Base-by-base conservation (phyloP, 1,140 invertebrate species). In the Drosophila subobscura region DNA sequence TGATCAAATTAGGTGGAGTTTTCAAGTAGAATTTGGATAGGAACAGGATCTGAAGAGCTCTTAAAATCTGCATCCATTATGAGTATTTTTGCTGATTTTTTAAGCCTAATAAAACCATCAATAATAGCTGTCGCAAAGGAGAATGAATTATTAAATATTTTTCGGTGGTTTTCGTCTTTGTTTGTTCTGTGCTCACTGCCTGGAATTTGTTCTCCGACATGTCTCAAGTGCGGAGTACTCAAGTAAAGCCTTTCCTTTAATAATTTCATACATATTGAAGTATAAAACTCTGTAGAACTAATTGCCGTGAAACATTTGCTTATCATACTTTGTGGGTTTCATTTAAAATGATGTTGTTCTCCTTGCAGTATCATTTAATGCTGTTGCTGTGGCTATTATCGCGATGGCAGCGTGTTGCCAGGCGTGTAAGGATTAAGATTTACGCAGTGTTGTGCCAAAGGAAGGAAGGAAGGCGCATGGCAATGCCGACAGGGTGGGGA, bases 401-500 rank as follows among this genome's bases (percentile, higher is more conserved):
- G 75, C 72, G 60, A 74, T 85, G 73, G 33, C 72, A 81, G 63
- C 56, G 75, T 78, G 75, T 79, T 79, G 61, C 73, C 67, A 76
- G 77, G 81, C 73, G 72, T 79, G 79, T 85, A 79, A 60, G 81
- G 81, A 85, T 85, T 85, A 80, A 81, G 81, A 85, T 85, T 85
- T 83, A 88, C 78, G 74, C 61, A 71, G 71, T 72, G 72, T 57
- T 63, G 71, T 47, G 78, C 71, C 50, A 47, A 63, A 68, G 77
- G 58, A 61, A 66, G 75, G 72, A 77, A 77, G 74, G 66, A 60
- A 60, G 52, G 67, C 46, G 45, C 47, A 20, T 65, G 58, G 20
- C 8, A n/a, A 23, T 52, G 14, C 45, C 37, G 5, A 33, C 2
- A 12, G 51, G 12, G 40, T 3, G 6, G 7, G 59, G 53, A 46